A percentile compares a stretch with the other conserved stretches of the same genome.
These are phyloP conservation scores for Brenthis daphne DNA, from an alignment of 2,888 invertebrate species.

Conservation along the genomic window DNA sequence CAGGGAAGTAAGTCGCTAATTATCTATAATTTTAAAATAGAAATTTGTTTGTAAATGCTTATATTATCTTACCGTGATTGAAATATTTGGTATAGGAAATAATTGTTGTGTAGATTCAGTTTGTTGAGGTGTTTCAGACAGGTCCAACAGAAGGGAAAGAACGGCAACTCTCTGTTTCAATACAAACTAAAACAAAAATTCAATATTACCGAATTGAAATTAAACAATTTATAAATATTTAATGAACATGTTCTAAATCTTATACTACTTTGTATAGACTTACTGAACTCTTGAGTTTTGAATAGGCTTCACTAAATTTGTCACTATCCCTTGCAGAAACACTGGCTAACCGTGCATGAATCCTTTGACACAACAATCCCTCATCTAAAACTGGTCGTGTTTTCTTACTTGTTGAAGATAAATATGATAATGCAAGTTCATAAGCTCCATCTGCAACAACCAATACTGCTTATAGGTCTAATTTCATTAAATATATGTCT, in stretches of 20 bases:
- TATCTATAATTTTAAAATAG: no score
- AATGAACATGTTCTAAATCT: neutral
- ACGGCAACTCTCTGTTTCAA: constrained; percentile 83
- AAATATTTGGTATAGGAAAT: constrained; percentile 67
- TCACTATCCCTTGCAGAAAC: constrained; percentile 66
- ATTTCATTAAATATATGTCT: no score
- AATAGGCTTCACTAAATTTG: constrained; percentile 73
- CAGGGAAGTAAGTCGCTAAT: no score
- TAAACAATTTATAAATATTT: neutral
- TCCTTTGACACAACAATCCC: constrained; percentile 69
- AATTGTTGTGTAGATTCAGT: constrained; percentile 68
- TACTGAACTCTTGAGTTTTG: constrained; percentile 72
- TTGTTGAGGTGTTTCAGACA: constrained; percentile 63
- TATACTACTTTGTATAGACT: constrained; percentile 43
- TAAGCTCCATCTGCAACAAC: constrained; percentile 66
- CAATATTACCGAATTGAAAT: neutral
- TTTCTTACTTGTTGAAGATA: constrained; percentile 65
- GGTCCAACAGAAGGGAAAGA: constrained; percentile 73
- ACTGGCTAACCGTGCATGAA: constrained; percentile 58
- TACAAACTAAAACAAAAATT: constrained; percentile 69
- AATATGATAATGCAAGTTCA: constrained; percentile 72
- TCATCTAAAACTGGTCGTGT: constrained; percentile 61
- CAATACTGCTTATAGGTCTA: no score
- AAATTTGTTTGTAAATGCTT: neutral
- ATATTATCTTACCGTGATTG: constrained; percentile 54